Percentiles rank a stretch among this genome's conserved stretches.
Evolutionary conservation across 2,888 invertebrate genomes (phyloP).

Genomic region (Autographa gamma): DNA sequence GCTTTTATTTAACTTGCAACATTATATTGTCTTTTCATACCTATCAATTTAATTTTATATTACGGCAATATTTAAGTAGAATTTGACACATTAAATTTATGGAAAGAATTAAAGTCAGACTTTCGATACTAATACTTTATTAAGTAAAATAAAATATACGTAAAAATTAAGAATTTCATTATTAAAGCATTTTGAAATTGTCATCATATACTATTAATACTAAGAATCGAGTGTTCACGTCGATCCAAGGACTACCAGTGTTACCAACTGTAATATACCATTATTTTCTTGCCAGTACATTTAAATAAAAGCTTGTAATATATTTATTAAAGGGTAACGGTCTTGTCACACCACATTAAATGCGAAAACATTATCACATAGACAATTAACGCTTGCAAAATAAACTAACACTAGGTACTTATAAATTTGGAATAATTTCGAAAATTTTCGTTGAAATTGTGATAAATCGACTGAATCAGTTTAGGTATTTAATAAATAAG

Average conservation of each 20-base stretch:
- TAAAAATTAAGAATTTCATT: neutral
- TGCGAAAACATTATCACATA: conserved; percentile 38
- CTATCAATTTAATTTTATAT: neutral
- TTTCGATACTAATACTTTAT: too few relatives aligned
- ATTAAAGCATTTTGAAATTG: neutral
- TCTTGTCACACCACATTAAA: conserved; percentile 36
- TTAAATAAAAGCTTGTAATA: neutral
- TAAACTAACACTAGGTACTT: neutral
- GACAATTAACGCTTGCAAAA: conserved; percentile 2
- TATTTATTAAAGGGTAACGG: conserved; percentile 44
- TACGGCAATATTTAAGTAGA: neutral
- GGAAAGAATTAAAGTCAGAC: neutral
- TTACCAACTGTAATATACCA: too few relatives aligned
- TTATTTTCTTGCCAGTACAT: neutral
- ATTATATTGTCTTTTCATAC: neutral
- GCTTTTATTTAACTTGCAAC: neutral
- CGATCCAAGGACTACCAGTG: too few relatives aligned
- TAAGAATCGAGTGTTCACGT: neutral
- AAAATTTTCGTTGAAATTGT: neutral
- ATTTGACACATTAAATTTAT: neutral
- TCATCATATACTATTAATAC: neutral
- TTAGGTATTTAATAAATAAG: conserved; percentile 4
- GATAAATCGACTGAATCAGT: conserved; percentile 11
- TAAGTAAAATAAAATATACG: neutral
- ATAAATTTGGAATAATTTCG: conserved; percentile 18